A percentile compares a stretch with the other conserved stretches of the same genome.
These are phyloP conservation scores for Miltochrista miniata DNA, from an alignment of 2,888 invertebrate species.

Conservation along the genomic window DNA sequence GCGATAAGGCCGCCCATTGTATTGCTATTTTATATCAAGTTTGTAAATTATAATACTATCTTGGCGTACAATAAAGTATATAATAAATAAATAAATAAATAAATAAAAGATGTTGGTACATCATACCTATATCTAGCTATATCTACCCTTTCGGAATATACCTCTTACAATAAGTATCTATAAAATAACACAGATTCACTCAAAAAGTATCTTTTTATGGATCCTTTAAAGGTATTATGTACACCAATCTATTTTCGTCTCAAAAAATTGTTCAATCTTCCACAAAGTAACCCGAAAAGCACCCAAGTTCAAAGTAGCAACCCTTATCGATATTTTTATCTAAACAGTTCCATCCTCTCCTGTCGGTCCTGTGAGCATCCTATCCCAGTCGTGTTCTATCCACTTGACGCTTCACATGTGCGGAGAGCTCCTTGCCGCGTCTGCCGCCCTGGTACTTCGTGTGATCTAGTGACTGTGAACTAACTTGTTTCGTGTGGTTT, in stretches of 20 bases:
- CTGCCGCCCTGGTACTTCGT: constrained; percentile 49
- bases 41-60: too few relatives aligned
- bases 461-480: constrained; percentile 35
- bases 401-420: constrained; percentile 37
- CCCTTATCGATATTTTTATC: constrained; percentile 37
- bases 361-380: constrained; percentile 1
- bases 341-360: constrained; percentile 31
- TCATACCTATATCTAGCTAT: neutral
- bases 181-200: too few relatives aligned
- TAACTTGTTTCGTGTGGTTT: constrained; percentile 26
- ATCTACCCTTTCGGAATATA: neutral
- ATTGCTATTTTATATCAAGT: too few relatives aligned
- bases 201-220: too few relatives aligned
- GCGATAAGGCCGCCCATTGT: too few relatives aligned
- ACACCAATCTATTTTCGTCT: too few relatives aligned
- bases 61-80: too few relatives aligned
- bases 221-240: too few relatives aligned
- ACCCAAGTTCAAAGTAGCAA: constrained; percentile 7
- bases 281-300: constrained; percentile 9
- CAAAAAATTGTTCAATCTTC: constrained; percentile 10
- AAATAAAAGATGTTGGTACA: neutral
- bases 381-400: constrained; percentile 40
- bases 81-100: too few relatives aligned
- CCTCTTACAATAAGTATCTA: too few relatives aligned
- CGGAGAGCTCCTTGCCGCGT: constrained; percentile 33